These are phyloP conservation scores for Platichthys stellatus DNA, from an alignment of 2,113 vertebrate species.

Conservation along the genomic window DNA sequence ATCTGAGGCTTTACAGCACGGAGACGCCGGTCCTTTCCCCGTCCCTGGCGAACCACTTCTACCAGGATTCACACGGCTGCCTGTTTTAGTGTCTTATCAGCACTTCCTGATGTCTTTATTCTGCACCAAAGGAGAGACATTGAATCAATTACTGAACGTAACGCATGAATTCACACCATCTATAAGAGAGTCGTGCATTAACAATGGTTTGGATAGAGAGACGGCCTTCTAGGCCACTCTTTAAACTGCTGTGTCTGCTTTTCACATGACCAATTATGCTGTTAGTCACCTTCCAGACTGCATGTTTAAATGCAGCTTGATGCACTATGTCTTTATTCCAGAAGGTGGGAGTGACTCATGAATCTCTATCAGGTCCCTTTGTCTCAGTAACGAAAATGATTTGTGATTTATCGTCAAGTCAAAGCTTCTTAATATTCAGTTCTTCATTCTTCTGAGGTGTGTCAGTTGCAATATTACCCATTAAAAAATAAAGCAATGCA, in stretches of 20 bases:
- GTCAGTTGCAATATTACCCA: too few species aligned
- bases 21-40: slow-evolving; percentile 12
- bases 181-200: slow-evolving; percentile 28
- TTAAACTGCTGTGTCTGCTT: slow-evolving; percentile 47
- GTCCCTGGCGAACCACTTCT: neutral
- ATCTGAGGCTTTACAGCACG: slow-evolving; percentile 17
- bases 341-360: neutral
- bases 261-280: slow-evolving; percentile 38
- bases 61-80: slow-evolving; percentile 46
- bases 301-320: neutral
- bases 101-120: slow-evolving; percentile 61
- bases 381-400: neutral
- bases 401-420: neutral
- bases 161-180: slow-evolving; percentile 47
- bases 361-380: neutral
- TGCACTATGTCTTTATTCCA: neutral
- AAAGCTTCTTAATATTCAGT: neutral
- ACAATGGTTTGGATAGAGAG: slow-evolving; percentile 32
- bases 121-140: slow-evolving; percentile 48
- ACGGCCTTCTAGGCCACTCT: slow-evolving; percentile 19
- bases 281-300: slow-evolving; percentile 4
- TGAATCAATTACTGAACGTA: slow-evolving; percentile 64
- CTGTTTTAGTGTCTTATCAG: slow-evolving; percentile 69
- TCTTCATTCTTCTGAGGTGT: too few species aligned
- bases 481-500: too few species aligned